These are phyloP conservation scores for Cyprinus carpio DNA, from an alignment of 2,113 vertebrate species.

Conservation along the genomic window DNA sequence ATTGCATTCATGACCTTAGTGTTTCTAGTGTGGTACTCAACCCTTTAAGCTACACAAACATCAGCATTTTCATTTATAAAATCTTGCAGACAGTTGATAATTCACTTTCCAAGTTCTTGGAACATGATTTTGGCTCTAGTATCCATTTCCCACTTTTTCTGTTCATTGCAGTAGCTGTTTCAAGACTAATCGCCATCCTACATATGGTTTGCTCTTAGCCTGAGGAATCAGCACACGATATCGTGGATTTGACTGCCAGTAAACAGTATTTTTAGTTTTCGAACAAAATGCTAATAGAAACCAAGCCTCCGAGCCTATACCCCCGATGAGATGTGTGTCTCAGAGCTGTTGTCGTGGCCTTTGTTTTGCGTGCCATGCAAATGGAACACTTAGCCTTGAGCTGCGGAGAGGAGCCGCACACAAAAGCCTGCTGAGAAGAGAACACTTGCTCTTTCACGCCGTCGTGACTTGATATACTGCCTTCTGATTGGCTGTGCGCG, in stretches of 20 bases:
- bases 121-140: background rate
- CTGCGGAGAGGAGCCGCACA: conserved; percentile 10
- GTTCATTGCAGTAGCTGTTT: conserved; percentile 11
- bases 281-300: conserved; percentile 31
- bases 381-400: conserved; percentile 51
- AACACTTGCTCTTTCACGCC: conserved; percentile 22
- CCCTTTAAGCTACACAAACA: background rate
- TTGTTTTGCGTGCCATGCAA: conserved; percentile 42
- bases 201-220: conserved; percentile 8
- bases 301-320: background rate
- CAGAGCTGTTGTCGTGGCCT: conserved; percentile 33
- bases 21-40: background rate
- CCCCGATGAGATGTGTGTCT: conserved; percentile 37
- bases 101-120: background rate
- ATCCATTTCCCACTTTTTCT: conserved; percentile 13
- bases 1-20: background rate
- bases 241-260: conserved; percentile 4
- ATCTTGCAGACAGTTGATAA: background rate
- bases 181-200: conserved; percentile 11
- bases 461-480: conserved; percentile 26
- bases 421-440: conserved; percentile 44
- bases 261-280: conserved; percentile 1
- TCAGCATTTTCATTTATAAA: background rate
- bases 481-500: conserved; percentile 28
- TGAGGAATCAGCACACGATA: background rate